Evolutionary conservation across 2,888 invertebrate species (phyloP).

Genomic region (Pinctada fucata): DNA sequence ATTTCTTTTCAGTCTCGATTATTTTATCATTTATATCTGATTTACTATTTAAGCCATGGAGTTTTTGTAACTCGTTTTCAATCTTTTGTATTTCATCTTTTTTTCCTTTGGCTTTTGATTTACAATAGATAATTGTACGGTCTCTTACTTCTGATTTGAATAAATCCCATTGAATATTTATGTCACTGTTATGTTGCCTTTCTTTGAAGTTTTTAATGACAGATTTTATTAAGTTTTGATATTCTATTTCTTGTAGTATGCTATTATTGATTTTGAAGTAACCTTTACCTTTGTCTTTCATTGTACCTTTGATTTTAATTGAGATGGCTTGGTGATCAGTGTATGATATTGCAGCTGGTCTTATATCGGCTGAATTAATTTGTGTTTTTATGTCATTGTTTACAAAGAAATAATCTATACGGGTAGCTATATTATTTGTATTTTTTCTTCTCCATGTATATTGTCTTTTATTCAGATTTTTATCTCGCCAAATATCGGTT

Average conservation of each 20-base stretch:
- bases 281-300: too few species aligned
- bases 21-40: not conserved
- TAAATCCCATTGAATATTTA: not conserved
- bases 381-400: slow-evolving; percentile 3
- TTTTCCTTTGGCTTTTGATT: slow-evolving; percentile 13
- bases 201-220: not conserved
- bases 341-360: not conserved
- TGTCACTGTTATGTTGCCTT: not conserved
- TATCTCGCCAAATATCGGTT: not conserved
- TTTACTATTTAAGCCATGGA: not conserved
- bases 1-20: too few species aligned
- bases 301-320: too few species aligned
- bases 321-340: too few species aligned
- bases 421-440: not conserved
- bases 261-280: slow-evolving; percentile 22
- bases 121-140: slow-evolving; percentile 14
- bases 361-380: slow-evolving; percentile 4
- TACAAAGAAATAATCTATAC: slow-evolving; percentile 3
- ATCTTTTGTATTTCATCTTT: not conserved
- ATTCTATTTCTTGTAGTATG: slow-evolving; percentile 10
- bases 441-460: too few species aligned
- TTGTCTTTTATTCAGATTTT: not conserved
- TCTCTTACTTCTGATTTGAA: slow-evolving; percentile 20
- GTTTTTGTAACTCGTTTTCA: not conserved
- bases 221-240: slow-evolving; percentile 11